Conservation (phyloP, 2,797 vertebrate genomes). For the Malurus splendens region DNA sequence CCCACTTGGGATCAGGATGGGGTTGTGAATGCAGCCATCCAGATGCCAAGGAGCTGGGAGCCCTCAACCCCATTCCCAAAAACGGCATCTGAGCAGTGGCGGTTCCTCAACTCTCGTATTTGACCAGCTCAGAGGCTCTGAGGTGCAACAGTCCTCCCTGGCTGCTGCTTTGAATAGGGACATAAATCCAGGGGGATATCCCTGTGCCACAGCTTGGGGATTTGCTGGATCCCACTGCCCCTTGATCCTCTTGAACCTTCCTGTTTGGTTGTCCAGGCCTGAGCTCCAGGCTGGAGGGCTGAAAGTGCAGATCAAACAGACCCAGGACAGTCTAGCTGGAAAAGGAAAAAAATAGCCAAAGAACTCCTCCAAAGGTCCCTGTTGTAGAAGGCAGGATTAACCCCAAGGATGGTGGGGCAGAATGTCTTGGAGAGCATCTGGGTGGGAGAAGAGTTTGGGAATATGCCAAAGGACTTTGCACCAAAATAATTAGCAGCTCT, state of each 20-base stretch:
- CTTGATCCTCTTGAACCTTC: background rate
- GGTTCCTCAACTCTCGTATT: background rate
- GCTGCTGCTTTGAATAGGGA: background rate
- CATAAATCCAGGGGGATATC: background rate
- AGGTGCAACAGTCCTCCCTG: background rate
- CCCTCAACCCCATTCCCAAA: background rate
- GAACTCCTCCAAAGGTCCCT: fast-evolving
- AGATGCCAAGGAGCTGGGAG: background rate
- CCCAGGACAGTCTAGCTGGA: background rate
- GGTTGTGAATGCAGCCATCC: fast-evolving
- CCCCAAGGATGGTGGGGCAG: background rate
- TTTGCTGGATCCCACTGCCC: background rate
- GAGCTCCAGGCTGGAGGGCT: background rate
- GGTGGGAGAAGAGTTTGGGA: background rate
- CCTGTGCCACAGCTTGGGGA: background rate
- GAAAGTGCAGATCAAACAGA: background rate
- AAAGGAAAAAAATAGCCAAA: background rate
- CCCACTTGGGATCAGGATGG: background rate
- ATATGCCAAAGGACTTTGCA: background rate
- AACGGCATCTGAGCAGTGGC: background rate
- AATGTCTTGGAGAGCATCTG: fast-evolving
- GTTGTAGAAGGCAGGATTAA: background rate
- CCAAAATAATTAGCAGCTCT: background rate
- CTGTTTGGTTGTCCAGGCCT: background rate
- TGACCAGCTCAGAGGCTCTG: background rate